A percentile compares a stretch with the other conserved stretches of the same genome.
These are phyloP conservation scores for Halocynthia aurantium DNA, from an alignment of 23 tunicate species.

Conservation along the genomic window DNA sequence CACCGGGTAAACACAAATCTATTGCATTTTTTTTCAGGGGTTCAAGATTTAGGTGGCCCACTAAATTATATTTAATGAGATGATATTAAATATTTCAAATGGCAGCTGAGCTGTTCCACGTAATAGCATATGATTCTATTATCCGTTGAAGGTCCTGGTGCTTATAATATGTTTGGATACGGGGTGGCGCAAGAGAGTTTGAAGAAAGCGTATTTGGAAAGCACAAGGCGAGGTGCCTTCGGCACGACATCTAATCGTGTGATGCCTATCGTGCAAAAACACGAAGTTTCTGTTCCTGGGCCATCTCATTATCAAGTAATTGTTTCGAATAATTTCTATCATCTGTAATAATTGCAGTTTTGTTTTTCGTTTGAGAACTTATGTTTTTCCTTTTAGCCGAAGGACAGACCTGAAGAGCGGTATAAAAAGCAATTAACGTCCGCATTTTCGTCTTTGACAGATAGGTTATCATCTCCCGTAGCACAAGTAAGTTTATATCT, in stretches of 20 bases:
- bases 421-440: slow-evolving; percentile 92
- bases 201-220: slow-evolving; percentile 83
- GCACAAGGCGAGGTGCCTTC: slow-evolving; percentile 84
- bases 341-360: neutral
- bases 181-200: slow-evolving; percentile 94
- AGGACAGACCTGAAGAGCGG: slow-evolving; percentile 58
- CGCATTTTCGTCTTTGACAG: slow-evolving; percentile 69
- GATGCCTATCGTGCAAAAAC: slow-evolving; percentile 78
- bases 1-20: slow-evolving; percentile 10
- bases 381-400: slow-evolving; percentile 61
- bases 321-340: neutral
- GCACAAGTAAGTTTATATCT: slow-evolving; percentile 36
- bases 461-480: slow-evolving; percentile 44
- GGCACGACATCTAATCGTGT: slow-evolving; percentile 79
- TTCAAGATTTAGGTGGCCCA: neutral
- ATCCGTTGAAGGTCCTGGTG: slow-evolving; percentile 63
- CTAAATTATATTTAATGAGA: neutral
- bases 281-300: slow-evolving; percentile 77
- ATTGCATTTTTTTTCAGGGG: neutral
- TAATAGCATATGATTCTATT: too few species aligned
- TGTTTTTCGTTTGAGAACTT: neutral
- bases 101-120: neutral
- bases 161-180: slow-evolving; percentile 80
- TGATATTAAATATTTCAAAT: neutral
- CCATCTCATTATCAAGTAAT: slow-evolving; percentile 92